Evolutionary conservation across 2,888 invertebrate species (phyloP), one percentile per base, ranked within the genome.

Genomic region (Pardosa pseudoannulata): DNA sequence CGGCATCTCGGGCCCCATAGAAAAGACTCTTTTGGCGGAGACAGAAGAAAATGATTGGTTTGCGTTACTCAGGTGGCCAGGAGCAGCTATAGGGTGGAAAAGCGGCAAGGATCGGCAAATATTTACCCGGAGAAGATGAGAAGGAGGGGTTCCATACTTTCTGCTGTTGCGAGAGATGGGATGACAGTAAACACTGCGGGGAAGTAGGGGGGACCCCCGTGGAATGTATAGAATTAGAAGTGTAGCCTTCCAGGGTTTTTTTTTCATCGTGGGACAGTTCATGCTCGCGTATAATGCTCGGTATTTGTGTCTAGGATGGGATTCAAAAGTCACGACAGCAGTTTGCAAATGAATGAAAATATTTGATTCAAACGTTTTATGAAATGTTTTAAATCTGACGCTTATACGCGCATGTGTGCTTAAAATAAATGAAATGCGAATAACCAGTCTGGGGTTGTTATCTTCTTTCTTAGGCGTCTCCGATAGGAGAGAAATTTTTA

Each of bases 21-120:
- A 86, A 86, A 74, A 74, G 79, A 62, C 11, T 23, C 23, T 23
- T 23, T 56, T 56, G 23, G 56, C 64, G 39, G 64, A 74, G 83
- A 79, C 85, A 74, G 68, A 86, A 86, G 79, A 86, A 56, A 83
- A 86, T 79, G 79, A 79, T 86, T 74, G 79, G 79, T 79, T 79
- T 85, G 85, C 85, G 79, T 85, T 70, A 56, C 79, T 79, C 28
- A 56, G 79, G 85, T 86, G 79, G 79, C 85, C 62, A 32, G 85
- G 74, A 70, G 62, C 74, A 68, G 78, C 79, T 79, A 85, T 86
- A 79, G 73, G 74, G 79, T 79, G 79, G 79, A 86, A 79, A 70
- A 86, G 85, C 79, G 85, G 85, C 85, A 86, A 79, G 85, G 79
- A 74, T 86, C 70, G 70, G 85, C 85, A 86, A 86, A 86, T 86